Percentiles rank a stretch among this genome's conserved stretches.
Evolutionary conservation across 2,113 vertebrate genomes (phyloP).

Genomic region (Sprattus sprattus): DNA sequence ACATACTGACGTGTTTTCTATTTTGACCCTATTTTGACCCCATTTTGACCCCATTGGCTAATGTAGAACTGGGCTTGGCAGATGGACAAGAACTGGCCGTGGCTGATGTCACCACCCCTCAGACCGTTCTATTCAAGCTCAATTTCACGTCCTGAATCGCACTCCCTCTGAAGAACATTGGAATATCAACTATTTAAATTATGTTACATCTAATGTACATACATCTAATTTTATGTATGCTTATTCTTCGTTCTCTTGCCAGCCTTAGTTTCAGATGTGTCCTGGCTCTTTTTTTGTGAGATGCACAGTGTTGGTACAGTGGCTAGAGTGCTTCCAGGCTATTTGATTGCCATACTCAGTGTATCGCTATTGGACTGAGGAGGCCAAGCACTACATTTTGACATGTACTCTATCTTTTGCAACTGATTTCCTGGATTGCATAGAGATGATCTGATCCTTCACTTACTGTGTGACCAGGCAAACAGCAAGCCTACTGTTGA

Average conservation of each 20-base stretch:
- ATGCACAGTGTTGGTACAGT: not conserved
- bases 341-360: not conserved
- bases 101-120: constrained; percentile 90
- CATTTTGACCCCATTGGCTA: constrained; percentile 39
- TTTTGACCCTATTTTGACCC: constrained; percentile 31
- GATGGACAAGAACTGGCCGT: constrained; percentile 92
- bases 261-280: not conserved
- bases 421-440: not conserved
- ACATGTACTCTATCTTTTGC: not conserved
- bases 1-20: constrained; percentile 10
- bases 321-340: not conserved
- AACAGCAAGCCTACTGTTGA: not conserved
- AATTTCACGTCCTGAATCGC: constrained; percentile 75
- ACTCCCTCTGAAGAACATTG: not conserved
- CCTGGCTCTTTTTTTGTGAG: not conserved
- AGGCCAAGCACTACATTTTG: not conserved
- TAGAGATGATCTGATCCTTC: not conserved
- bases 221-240: not conserved
- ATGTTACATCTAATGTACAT: not conserved
- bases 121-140: constrained; percentile 92
- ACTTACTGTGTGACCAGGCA: not conserved
- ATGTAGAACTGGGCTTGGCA: constrained; percentile 83
- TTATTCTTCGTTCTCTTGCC: not conserved
- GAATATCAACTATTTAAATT: not conserved
- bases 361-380: not conserved